Evolutionary conservation across 2,797 vertebrate genomes (phyloP), one percentile per base, ranked within the genome.

Genomic region (Antrozous pallidus): DNA sequence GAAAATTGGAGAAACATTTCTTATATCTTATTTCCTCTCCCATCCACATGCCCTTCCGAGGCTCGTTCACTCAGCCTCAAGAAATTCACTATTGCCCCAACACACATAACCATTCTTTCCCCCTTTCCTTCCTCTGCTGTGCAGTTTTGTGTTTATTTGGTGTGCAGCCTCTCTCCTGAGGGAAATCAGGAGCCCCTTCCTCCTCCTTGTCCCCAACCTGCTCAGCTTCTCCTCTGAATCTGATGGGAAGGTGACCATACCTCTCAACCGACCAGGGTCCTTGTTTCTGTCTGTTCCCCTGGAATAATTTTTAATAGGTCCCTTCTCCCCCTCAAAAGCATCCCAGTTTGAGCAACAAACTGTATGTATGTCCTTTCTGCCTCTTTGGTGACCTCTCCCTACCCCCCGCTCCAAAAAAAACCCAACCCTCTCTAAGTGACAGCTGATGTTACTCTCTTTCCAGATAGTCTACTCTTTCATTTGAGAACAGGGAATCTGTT

Each of bases 391-490:
- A 84, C 58, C 5, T n/a, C n/a, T n/a, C 2, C 8, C 1, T 5
- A 0, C 2, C 5, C 2, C 3, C 16, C 14, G n/a, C n/a, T 1
- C 7, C 31, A n/a, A 58, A 58, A 58, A 28, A 9, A 24, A 24
- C 9, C 22, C 9, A n/a, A 16, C n/a, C 58, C 24, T 65, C 56
- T n/a, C 6, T 26, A 51, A 2, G 2, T 10, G 51, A 54, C 51
- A 40, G 36, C 22, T 77, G 33, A 45, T 7, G 8, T 9, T n/a
- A 6, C 42, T 75, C 18, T 69, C 8, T 54, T 77, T 73, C 61
- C 33, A 70, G 38, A 77, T 13, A 45, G 28, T 22, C n/a, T 20
- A 12, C 51, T 70, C 75, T 45, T 49, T 71, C 12, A 1, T 40
- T 80, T 70, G n/a, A 54, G 26, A n/a, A 36, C 24, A 82, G 61